Evolutionary conservation across 2,113 vertebrate genomes (phyloP), one percentile per base, ranked within the genome.

Genomic region (Cnemophilus loriae): DNA sequence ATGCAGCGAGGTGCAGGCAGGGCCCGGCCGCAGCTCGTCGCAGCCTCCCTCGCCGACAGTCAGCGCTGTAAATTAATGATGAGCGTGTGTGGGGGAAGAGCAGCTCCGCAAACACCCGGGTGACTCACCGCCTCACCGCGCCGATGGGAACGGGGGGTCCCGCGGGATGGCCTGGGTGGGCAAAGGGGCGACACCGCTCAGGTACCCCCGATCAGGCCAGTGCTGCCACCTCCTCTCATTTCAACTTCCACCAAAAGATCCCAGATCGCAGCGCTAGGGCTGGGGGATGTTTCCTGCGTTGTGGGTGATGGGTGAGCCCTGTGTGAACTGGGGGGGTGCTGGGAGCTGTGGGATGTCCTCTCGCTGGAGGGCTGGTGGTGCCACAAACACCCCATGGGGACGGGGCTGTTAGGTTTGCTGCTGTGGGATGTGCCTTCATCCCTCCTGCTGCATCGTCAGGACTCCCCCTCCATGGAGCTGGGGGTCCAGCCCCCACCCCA

Each of bases 21-120:
- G 80, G 44, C 84, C 71, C 2, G 23, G 81, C 16, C 4, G 0
- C 15, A 0, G 52, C 81, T 63, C 81, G 6, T 14, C 10, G 27
- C 90, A 69, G 53, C 93, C 93, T 50, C 64, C 73, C 90, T 68
- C 8, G 49, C 9, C 69, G 65, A 1, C 33, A 61, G 73, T 4
- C 61, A 52, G 60, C 3, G 10, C 77, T 53, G 76, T 94, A 68
- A 95, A 93, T 96, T 93, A 93, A 61, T 87, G 89, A 96, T 89
- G 95, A 94, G 78, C 7, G 9, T 0, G 67, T 6, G 81, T 5
- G n/a, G 3, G 65, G 52, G 61, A 33, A 47, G 59, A 82, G 85
- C 93, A 28, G 88, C 84, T 74, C 87, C 1, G 13, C 8, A 0
- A 60, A 18, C 76, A 10, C 16, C 86, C 26, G 6, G 7, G 28